Base-by-base conservation (phyloP, 2,888 invertebrate genomes). In the Heliconius ethilla region DNA sequence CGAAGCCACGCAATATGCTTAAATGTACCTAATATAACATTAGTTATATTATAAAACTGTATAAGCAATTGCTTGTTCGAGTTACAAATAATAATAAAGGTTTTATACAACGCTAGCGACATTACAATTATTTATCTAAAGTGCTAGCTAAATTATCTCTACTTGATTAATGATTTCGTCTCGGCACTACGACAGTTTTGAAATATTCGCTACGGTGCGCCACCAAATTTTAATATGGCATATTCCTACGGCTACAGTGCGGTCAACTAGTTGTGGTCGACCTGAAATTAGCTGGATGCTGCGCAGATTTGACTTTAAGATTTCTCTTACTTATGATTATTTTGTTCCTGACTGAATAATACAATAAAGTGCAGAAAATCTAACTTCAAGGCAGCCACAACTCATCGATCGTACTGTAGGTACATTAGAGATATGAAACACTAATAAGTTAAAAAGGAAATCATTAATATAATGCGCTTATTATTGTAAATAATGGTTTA, bases 91-190 rank as follows among this genome's bases (percentile, higher is more conserved):
- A 72, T 55, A 72, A 72, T 25, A 37, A 72, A 59, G 59, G 37
- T 15, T 62, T 59, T 33, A n/a, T 25, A 70, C 51, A 70, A 9
- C n/a, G 18, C 59, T 59, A 40, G 62, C 25, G 37, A 63, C 37
- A 62, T 40, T 63, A 74, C 69, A 27, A 51, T 77, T 73, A 77
- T 74, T 74, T 62, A 69, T 77, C 77, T 67, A 74, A 77, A 70
- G 27, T 37, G 66, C 74, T 74, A 22, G 77, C 73, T 66, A 51
- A 77, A 66, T 77, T 51, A 77, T 77, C 72, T 55, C 67, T 33
- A n/a, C 40, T 75, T 82, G 79, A 81, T 81, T 75, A 79, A 81
- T 70, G 79, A 79, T 72, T 77, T 29, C 78, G 75, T 80, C 77
- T 78, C 70, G 65, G 69, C 69, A 37, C 74, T 63, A 74, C 63